Evolutionary conservation across 2,113 vertebrate genomes (phyloP), one percentile per base, ranked within the genome.

Genomic region (Irena cyanogastra): DNA sequence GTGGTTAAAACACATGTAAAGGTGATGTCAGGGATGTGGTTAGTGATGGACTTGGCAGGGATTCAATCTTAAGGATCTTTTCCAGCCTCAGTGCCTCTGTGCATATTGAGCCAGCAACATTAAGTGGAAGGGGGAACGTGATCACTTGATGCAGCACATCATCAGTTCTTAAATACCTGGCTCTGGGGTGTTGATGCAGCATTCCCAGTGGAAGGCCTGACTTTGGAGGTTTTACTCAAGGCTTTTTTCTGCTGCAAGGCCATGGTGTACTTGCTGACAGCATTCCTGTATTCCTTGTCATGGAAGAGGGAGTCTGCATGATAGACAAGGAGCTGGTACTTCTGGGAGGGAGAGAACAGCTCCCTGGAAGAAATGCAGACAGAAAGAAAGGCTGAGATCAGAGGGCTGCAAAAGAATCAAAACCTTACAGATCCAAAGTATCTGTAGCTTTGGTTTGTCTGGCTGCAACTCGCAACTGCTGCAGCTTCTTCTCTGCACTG

Each of bases 171-270:
- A 82, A 81, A 90, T 96, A 99, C 99, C 99, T 99, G 99, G 83
- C 98, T 98, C 60, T 99, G 99, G 35, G 99, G 97, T 70, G 98
- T 98, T n/a, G 99, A 98, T 3, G 99, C 96, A 27, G 98, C 97
- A 87, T 98, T 99, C 52, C 99, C 99, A 42, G 99, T 98, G 45
- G 99, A 99, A 26, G 99, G 99, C 17, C 99, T 98, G 37, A 99
- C 99, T 98, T 99, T 99, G 21, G 99, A 99, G 9, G 99, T 99
- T 98, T 99, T 99, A 97, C 99, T 99, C 75, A 99, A 97, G 9
- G 99, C 98, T 94, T 99, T 99, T 97, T 99, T 99, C 98, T 99
- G 99, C 95, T 99, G 99, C 84, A 99, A 96, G 35, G 99, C 99
- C 99, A 99, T 99, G 1, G 98, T 99, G 83, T 99, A 99, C 93